Conservation (phyloP, 1,140 invertebrate species). For the Harpegnathos saltator region DNA sequence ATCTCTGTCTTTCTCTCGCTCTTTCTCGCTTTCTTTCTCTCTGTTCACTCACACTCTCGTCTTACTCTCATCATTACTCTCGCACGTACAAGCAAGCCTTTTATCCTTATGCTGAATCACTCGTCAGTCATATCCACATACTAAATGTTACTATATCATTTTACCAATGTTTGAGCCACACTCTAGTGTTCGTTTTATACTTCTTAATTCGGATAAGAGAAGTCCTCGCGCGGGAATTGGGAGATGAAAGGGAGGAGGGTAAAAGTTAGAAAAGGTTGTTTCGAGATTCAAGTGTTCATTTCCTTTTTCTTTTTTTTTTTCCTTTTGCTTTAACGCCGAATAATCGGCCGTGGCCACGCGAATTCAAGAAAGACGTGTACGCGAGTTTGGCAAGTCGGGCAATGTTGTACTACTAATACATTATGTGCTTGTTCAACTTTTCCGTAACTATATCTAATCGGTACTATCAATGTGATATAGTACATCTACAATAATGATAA, state of each 20-base stretch:
- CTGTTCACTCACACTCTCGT: background rate
- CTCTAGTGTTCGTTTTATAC: conserved; percentile 72
- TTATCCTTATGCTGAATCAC: conserved; percentile 12
- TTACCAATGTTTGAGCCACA: conserved; percentile 74
- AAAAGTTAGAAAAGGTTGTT: no score
- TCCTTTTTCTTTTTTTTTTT: background rate
- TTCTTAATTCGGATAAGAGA: conserved; percentile 85
- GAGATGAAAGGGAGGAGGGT: background rate
- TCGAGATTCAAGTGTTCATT: no score
- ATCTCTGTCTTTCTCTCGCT: background rate
- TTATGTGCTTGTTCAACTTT: conserved; percentile 55
- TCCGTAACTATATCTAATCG: conserved; percentile 65
- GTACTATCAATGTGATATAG: conserved; percentile 74
- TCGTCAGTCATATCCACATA: conserved; percentile 31
- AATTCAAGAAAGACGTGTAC: conserved; percentile 62
- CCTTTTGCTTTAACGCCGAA: conserved; percentile 53
- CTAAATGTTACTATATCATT: conserved; percentile 63
- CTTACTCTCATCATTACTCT: conserved; percentile 6
- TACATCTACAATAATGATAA: conserved; percentile 77
- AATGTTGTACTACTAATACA: conserved; percentile 79
- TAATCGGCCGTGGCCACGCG: conserved; percentile 25
- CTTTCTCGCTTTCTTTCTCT: background rate
- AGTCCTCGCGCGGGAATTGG: conserved; percentile 76
- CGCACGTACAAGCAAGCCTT: conserved; percentile 10
- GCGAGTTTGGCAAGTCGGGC: conserved; percentile 85